Evolutionary conservation across 1,140 invertebrate genomes (phyloP).

Genomic region (Hyles vespertilio): DNA sequence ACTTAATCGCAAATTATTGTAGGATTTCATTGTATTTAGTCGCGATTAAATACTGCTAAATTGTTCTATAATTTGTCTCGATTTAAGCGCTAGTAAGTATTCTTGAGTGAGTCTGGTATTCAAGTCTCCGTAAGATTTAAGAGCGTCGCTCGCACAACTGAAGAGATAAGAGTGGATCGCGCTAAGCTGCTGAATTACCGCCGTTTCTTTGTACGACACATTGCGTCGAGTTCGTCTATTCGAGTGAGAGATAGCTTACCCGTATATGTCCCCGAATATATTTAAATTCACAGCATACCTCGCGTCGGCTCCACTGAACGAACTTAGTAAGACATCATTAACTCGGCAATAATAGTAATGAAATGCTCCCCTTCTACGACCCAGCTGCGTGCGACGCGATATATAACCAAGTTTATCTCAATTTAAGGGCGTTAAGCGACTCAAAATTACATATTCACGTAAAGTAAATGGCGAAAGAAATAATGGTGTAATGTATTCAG

Average conservation of each 20-base stretch:
- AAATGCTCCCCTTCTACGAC: slow-evolving; percentile 42
- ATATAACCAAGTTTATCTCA: slow-evolving; percentile 41
- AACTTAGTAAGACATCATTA: slow-evolving; percentile 49
- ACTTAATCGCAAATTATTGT: too few relatives aligned
- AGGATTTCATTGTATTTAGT: too few relatives aligned
- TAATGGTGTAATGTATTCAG: slow-evolving; percentile 19
- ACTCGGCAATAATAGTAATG: slow-evolving; percentile 54
- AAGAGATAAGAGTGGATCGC: slow-evolving; percentile 50
- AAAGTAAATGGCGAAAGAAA: slow-evolving; percentile 22
- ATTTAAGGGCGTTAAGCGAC: slow-evolving; percentile 28
- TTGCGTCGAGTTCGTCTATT: slow-evolving; percentile 23
- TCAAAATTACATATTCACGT: slow-evolving; percentile 23
- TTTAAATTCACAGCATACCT: slow-evolving; percentile 53
- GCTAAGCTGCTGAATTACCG: slow-evolving; percentile 50
- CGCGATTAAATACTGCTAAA: slow-evolving; percentile 24
- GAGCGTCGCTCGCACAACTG: slow-evolving; percentile 44
- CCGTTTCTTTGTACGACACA: slow-evolving; percentile 41
- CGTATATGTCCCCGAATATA: slow-evolving; percentile 42
- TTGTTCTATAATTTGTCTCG: slow-evolving; percentile 55
- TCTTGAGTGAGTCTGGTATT: slow-evolving; percentile 38
- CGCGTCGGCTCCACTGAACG: slow-evolving; percentile 25
- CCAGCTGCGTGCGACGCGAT: slow-evolving; percentile 30
- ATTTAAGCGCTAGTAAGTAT: slow-evolving; percentile 56
- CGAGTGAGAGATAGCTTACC: slow-evolving; percentile 23
- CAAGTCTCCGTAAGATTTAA: slow-evolving; percentile 50